Conservation (phyloP, 2,797 vertebrate species). For the Varecia variegata region DNA sequence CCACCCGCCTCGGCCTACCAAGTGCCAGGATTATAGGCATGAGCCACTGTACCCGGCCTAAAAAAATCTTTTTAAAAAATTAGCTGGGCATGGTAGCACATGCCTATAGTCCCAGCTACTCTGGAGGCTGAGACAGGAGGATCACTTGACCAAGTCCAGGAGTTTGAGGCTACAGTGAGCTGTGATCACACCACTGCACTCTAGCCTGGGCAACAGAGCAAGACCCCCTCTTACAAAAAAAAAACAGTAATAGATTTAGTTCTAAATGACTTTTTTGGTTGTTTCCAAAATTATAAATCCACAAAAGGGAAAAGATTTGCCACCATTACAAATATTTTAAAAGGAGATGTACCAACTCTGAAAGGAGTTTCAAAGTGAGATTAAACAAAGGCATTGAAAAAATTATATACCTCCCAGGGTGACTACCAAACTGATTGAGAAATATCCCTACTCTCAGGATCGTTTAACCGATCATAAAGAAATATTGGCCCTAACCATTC, state of each 20-base stretch:
- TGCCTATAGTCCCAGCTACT: too few relatives aligned
- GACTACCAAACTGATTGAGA: neutral
- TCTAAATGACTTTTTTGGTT: constrained; percentile 5
- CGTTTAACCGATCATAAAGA: neutral
- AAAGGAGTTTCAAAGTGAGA: constrained; percentile 29
- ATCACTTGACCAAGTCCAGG: too few relatives aligned
- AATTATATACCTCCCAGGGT: neutral
- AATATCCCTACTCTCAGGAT: neutral
- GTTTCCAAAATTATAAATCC: constrained; percentile 8
- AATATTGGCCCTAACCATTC: neutral
- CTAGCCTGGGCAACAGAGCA: too few relatives aligned
- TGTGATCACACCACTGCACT: too few relatives aligned
- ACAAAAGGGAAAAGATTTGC: constrained; percentile 11
- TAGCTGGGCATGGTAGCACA: too few relatives aligned
- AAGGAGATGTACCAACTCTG: neutral
- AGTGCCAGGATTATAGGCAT: too few relatives aligned
- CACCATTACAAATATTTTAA: neutral
- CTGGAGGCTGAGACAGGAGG: too few relatives aligned
- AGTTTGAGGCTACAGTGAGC: too few relatives aligned
- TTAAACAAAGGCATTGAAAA: constrained; percentile 20
- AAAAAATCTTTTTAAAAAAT: too few relatives aligned
- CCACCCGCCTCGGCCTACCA: too few relatives aligned
- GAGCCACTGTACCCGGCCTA: too few relatives aligned
- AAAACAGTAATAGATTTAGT: neutral
- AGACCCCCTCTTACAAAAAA: too few relatives aligned